Evolutionary conservation across 2,797 vertebrate species (phyloP).

Genomic region (Gobionotothen gibberifrons): DNA sequence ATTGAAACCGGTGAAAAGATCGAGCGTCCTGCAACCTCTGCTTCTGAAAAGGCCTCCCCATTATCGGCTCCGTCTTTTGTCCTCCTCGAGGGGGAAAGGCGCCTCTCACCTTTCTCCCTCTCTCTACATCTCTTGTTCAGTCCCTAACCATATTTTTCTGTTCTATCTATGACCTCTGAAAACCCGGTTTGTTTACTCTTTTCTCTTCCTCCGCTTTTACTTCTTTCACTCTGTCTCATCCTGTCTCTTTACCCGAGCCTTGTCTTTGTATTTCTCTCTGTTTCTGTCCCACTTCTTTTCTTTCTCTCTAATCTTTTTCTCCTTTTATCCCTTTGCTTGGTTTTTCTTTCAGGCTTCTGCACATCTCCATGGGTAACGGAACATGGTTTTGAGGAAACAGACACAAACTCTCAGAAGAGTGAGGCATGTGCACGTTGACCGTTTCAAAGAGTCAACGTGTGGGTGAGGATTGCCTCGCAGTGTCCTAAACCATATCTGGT

Average conservation of each 20-base stretch:
- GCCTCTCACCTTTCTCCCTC: slow-evolving; percentile 76
- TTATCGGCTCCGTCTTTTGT: slow-evolving; percentile 86
- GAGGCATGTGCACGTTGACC: slow-evolving; percentile 45
- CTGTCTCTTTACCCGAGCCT: slow-evolving; percentile 1
- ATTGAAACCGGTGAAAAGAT: slow-evolving; percentile 83
- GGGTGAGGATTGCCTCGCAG: slow-evolving; percentile 20
- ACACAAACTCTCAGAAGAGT: slow-evolving; percentile 31
- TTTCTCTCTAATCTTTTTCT: slow-evolving; percentile 1
- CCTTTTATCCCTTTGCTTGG: background rate
- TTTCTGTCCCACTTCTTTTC: slow-evolving; percentile 6
- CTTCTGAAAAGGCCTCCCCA: slow-evolving; percentile 83
- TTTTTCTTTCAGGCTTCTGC: slow-evolving; percentile 25
- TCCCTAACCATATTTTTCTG: slow-evolving; percentile 53
- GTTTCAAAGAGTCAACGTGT: slow-evolving; percentile 37
- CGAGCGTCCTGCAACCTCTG: slow-evolving; percentile 76
- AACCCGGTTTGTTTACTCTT: slow-evolving; percentile 35
- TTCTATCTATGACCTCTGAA: slow-evolving; percentile 57
- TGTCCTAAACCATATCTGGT: slow-evolving; percentile 37
- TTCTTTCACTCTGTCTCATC: slow-evolving; percentile 26
- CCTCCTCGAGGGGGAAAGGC: slow-evolving; percentile 72
- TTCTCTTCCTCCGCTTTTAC: slow-evolving; percentile 35
- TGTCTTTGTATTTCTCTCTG: slow-evolving; percentile 20
- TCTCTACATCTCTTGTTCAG: slow-evolving; percentile 49
- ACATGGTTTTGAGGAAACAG: slow-evolving; percentile 29
- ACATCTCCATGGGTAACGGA: slow-evolving; percentile 22